Conservation (phyloP, 2,888 invertebrate genomes). For the Sepioteuthis lessoniana region DNA sequence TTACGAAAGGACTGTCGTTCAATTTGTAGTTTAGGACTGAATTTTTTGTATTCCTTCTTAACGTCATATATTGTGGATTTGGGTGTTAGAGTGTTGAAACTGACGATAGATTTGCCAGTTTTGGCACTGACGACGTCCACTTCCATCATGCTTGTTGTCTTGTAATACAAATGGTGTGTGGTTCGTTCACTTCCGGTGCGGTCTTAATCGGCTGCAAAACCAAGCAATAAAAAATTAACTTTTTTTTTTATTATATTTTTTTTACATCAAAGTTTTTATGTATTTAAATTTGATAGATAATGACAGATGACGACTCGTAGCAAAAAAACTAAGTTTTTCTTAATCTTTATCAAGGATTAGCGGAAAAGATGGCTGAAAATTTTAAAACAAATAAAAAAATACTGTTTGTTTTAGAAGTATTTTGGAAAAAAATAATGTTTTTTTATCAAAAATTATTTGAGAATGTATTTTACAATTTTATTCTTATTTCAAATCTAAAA, state of each 20-base stretch:
- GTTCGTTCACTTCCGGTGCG: not conserved
- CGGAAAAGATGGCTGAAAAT: not conserved
- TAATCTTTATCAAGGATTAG: not conserved
- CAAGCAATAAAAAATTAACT: not conserved
- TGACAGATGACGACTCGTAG: not conserved
- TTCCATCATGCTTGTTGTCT: not conserved
- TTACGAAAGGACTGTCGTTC: conserved; percentile 64
- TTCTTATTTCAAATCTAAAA: not conserved
- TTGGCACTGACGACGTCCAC: conserved; percentile 4
- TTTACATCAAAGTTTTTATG: not conserved
- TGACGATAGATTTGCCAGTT: conserved; percentile 45
- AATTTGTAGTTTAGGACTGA: conserved; percentile 65
- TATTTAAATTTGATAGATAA: not conserved
- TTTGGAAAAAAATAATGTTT: too few relatives aligned
- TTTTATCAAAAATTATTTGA: not conserved
- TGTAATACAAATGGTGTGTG: not conserved
- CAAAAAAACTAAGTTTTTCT: not conserved
- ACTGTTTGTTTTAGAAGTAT: not conserved
- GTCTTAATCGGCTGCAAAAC: not conserved
- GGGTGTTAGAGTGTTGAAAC: conserved; percentile 54
- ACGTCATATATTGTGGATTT: conserved; percentile 83
- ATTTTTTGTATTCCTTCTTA: conserved; percentile 81
- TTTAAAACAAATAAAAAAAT: not conserved
- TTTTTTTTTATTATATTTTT: not conserved
- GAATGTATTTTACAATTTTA: not conserved